These are phyloP conservation scores for Fistularia commersonii DNA, from an alignment of 2,797 vertebrate species.

Conservation along the genomic window DNA sequence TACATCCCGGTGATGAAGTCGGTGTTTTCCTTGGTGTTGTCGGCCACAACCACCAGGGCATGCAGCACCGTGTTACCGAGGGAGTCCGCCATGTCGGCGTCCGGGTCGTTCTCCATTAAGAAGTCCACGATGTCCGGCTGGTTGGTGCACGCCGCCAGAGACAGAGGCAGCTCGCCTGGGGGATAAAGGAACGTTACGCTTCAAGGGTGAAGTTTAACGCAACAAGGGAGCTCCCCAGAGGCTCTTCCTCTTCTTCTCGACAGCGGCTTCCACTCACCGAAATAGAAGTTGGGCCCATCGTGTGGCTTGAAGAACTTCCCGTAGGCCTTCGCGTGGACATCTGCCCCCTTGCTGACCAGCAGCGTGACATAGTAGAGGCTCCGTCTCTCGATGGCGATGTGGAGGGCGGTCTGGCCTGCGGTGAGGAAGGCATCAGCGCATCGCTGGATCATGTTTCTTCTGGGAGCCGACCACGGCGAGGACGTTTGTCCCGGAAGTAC, in stretches of 20 bases:
- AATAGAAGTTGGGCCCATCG: constrained; percentile 87
- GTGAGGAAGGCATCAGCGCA: no score
- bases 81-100: constrained; percentile 75
- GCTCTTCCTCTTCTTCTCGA: no score
- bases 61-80: constrained; percentile 92
- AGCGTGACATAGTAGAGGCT: constrained; percentile 81
- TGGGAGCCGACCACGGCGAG: no score
- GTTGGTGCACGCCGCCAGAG: constrained; percentile 94
- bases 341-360: constrained; percentile 85
- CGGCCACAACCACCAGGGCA: constrained; percentile 86
- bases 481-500: constrained; percentile 69
- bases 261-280: constrained; percentile 83
- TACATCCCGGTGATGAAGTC: constrained; percentile 90
- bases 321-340: constrained; percentile 86
- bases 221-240: no score
- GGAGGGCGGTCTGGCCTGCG: constrained; percentile 92
- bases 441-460: no score
- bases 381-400: constrained; percentile 93
- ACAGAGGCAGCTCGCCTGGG: constrained; percentile 90
- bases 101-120: constrained; percentile 82
- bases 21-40: constrained; percentile 85
- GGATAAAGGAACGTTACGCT: background rate
- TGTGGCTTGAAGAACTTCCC: constrained; percentile 91
- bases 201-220: background rate
- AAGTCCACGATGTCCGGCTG: constrained; percentile 87